These are phyloP conservation scores for Oreotrochilus melanogaster DNA, from an alignment of 2,113 vertebrate species.

Conservation along the genomic window DNA sequence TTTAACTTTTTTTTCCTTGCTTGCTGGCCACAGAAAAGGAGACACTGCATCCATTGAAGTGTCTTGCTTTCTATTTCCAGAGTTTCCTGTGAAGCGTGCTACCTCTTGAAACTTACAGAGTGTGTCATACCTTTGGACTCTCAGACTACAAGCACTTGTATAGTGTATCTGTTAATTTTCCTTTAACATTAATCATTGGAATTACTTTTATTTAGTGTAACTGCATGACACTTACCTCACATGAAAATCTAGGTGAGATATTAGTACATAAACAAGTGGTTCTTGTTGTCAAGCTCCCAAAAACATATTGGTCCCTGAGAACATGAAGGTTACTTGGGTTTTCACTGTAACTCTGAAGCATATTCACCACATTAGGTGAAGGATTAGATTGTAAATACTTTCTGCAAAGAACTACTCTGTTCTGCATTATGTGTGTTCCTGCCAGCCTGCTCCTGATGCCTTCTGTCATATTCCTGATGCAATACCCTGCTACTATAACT, in stretches of 20 bases:
- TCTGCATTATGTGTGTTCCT: neutral
- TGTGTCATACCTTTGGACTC: neutral
- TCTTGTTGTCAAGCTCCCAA: neutral
- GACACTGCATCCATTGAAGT: neutral
- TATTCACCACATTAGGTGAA: neutral
- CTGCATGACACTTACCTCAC: neutral
- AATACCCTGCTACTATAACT: neutral
- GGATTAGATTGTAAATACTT: neutral
- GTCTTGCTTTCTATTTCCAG: neutral
- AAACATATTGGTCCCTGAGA: neutral
- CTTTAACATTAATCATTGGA: neutral
- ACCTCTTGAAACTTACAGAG: neutral
- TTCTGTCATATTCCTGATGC: neutral
- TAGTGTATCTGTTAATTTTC: neutral
- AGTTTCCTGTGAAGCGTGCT: neutral
- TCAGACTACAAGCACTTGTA: neutral
- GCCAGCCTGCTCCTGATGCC: neutral
- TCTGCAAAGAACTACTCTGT: neutral
- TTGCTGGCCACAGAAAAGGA: neutral
- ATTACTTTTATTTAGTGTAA: neutral
- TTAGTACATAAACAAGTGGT: fast-evolving
- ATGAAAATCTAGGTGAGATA: neutral
- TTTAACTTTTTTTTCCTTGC: neutral
- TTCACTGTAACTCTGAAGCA: neutral
- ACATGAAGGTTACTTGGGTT: fast-evolving